phyloP scores from a whole-genome alignment of 2,113 vertebrate genomes.

The Embiotoca jacksoni region DNA sequence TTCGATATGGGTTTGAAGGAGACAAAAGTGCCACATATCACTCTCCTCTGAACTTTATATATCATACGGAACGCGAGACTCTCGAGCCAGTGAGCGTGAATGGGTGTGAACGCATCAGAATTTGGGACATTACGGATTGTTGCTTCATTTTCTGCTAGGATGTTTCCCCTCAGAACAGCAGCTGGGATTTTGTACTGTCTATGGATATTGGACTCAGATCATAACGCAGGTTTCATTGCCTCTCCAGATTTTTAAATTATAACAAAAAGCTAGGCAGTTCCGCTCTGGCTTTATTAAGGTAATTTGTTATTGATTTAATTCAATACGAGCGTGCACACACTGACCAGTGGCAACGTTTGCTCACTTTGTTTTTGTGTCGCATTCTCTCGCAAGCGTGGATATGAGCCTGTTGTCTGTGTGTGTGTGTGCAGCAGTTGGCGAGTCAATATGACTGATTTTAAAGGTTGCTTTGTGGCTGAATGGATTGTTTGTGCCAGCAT shows the following conservation, averaged over 20 bases:
- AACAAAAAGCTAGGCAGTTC: constrained; percentile 34
- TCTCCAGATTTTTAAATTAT: constrained; percentile 28
- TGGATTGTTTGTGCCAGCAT: constrained; percentile 64
- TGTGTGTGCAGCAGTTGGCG: constrained; percentile 42
- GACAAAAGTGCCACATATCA: constrained; percentile 53
- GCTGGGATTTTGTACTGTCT: constrained; percentile 23
- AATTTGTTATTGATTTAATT: constrained; percentile 61
- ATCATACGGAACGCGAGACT: constrained; percentile 31
- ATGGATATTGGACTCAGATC: constrained; percentile 29
- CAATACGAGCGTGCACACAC: background rate
- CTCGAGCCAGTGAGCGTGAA: constrained; percentile 32
- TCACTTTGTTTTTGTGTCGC: constrained; percentile 30
- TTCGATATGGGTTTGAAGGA: constrained; percentile 60
- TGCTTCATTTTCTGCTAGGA: constrained; percentile 43
- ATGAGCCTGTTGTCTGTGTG: constrained; percentile 46
- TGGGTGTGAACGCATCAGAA: constrained; percentile 56
- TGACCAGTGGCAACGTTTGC: constrained; percentile 31
- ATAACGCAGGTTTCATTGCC: constrained; percentile 18
- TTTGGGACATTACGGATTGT: constrained; percentile 61
- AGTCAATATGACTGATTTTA: constrained; percentile 50
- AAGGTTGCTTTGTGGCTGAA: constrained; percentile 71
- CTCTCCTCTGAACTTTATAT: constrained; percentile 56
- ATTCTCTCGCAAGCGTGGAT: constrained; percentile 6
- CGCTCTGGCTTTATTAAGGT: constrained; percentile 53
- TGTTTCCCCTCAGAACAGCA: constrained; percentile 34